Base-by-base conservation (phyloP, 2,888 invertebrate species). In the Cyclophora punctaria region DNA sequence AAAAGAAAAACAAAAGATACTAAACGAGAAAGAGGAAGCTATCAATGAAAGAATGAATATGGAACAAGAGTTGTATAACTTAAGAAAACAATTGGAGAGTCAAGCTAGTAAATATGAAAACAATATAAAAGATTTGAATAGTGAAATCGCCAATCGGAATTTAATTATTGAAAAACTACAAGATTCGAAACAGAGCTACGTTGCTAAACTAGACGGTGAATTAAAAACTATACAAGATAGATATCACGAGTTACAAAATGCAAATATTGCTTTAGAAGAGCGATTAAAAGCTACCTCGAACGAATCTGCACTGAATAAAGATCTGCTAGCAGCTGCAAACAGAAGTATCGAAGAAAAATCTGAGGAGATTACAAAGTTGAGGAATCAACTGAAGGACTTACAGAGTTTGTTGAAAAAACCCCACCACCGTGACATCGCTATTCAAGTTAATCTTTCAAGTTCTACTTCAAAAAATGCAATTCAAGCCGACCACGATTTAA, bases 1-100 rank as follows among this genome's bases (percentile, higher is more conserved):
- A 69, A 78, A 73, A 56, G 87, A 87, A 64, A 83, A 80, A 64
- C 77, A 75, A 64, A 87, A 84, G 63, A 79, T 83, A 48, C 53
- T 73, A 1, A 66, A 59, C 56, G 87, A 87, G 59, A 86, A 86
- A 65, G 85, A 86, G 65, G 78, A 81, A 48, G 81, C 78, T 7
- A 66, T 82, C 40, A 67, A 57, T 56, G 80, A 81, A 44, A 75
- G 67, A 67, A 50, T 70, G 20, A 61, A 59, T 42, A 66, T 82
- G 63, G 80, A 83, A 63, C 71, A 68, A 50, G 66, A 78, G 59
- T 60, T 88, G 34, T 48, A 56, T 3, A 62, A 73, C 45, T 53
- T 84, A 2, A 78, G 75, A 67, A 56, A 64, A 40, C 71, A 72
- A 58, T 67, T 82, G 48, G 67, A 78, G 60, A 59, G 67, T n/a